phyloP scores from a whole-genome alignment of 1,140 invertebrate genomes.

The Hypsibius dujardini region DNA sequence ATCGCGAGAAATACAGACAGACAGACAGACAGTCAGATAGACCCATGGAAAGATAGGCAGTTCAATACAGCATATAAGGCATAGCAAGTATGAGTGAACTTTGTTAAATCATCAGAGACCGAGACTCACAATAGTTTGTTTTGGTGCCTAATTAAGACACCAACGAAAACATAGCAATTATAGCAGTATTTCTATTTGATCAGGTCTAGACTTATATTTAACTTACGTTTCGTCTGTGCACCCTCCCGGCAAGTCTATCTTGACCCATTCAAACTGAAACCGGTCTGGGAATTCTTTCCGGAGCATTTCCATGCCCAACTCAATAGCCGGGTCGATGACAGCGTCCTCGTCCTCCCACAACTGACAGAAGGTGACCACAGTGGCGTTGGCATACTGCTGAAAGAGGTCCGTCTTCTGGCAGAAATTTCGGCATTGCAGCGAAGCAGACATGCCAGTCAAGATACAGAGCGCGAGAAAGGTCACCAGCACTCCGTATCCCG shows the following conservation, averaged over 20 bases:
- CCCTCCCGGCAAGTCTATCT: neutral
- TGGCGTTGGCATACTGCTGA: neutral
- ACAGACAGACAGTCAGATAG: too few species aligned
- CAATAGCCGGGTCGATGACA: neutral
- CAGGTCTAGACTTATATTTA: neutral
- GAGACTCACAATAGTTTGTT: too few species aligned
- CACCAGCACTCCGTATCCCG: neutral
- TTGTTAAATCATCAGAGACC: too few species aligned
- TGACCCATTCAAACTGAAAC: neutral
- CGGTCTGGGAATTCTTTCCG: neutral
- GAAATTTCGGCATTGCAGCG: neutral
- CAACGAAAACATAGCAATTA: too few species aligned
- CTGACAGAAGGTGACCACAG: neutral
- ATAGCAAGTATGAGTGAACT: too few species aligned
- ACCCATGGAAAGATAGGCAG: too few species aligned
- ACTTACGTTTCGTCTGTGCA: neutral
- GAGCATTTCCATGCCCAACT: neutral
- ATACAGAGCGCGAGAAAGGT: neutral
- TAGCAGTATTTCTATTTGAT: too few species aligned
- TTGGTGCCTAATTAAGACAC: too few species aligned
- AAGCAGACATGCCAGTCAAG: neutral
- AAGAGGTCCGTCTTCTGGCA: neutral
- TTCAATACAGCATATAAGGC: too few species aligned
- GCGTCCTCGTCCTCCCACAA: constrained; percentile 8
- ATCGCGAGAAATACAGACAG: too few species aligned